Evolutionary conservation across 2,797 vertebrate species (phyloP), one percentile per base, ranked within the genome.

Genomic region (Sparidentex hasta): DNA sequence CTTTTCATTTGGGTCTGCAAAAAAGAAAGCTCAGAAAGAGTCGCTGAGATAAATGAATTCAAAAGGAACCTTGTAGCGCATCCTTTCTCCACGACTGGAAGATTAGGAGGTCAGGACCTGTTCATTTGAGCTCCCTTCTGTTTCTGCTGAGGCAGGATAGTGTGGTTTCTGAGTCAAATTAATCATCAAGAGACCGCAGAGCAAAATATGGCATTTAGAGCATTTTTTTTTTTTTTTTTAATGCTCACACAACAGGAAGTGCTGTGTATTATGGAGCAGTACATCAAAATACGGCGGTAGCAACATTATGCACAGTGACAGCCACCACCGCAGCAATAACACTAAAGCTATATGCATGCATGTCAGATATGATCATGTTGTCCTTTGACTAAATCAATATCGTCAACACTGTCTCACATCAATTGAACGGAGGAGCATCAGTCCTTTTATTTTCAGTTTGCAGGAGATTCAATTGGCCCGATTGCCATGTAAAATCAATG

Each of bases 121-220:
- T 83, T 90, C 83, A 83, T 87, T 76, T 84, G 56, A 90, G 77
- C 75, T 69, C 9, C 68, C 72, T 51, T 78, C 68, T 74, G 61
- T 85, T 90, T 86, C 81, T 87, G 90, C 90, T 86, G 88, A 91
- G 82, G 77, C 76, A 84, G 80, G 80, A 66, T 18, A 44, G 44
- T 59, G 72, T 54, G 50, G 51, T 74, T 55, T 81, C 81, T 47
- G 65, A 80, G 67, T 71, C 81, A 88, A 88, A 93, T 91, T 85
- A 82, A 93, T 93, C 89, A 89, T 73, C 65, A 51, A 66, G 66
- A 77, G 74, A 70, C 74, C 21, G 13, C 79, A 54, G 43, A 67
- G 64, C 63, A 76, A 86, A 84, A 88, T 66, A 68, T 76, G 56
- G 64, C 71, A 72, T 76, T 87, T 47, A 44, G 44, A 23, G 46